Percentiles rank a stretch among this genome's conserved stretches.
These are phyloP conservation scores for Eremobia ochroleuca DNA, from an alignment of 2,888 invertebrate species.

Conservation along the genomic window DNA sequence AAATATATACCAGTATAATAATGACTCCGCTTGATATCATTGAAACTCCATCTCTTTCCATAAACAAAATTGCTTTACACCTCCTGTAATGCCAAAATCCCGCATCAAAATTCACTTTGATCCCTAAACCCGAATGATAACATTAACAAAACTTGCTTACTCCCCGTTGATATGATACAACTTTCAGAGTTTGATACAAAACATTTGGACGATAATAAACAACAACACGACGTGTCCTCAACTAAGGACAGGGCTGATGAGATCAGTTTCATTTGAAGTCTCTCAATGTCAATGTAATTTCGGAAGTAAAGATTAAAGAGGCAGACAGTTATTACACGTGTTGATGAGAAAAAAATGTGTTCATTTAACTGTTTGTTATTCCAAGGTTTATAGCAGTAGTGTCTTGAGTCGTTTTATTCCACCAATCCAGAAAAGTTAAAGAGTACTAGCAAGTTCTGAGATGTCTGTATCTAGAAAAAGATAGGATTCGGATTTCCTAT, in stretches of 20 bases:
- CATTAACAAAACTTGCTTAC: slow-evolving; percentile 25
- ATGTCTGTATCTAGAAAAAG: neutral
- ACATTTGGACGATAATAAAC: slow-evolving; percentile 50
- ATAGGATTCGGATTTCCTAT: neutral
- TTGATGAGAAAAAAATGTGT: slow-evolving; percentile 26
- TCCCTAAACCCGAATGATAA: slow-evolving; percentile 19
- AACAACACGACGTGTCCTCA: slow-evolving; percentile 31
- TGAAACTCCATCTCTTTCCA: neutral
- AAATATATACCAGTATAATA: neutral
- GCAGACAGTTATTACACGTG: slow-evolving; percentile 19
- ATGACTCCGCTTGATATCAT: neutral
- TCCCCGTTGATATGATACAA: slow-evolving; percentile 26
- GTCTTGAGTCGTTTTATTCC: neutral
- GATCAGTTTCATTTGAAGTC: slow-evolving; percentile 23
- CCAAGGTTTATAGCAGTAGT: slow-evolving; percentile 4
- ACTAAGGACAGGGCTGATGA: slow-evolving; percentile 27
- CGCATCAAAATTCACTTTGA: slow-evolving; percentile 55
- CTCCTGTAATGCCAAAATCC: neutral
- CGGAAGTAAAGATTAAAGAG: slow-evolving; percentile 38
- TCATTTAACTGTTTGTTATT: slow-evolving; percentile 37
- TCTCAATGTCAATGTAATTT: slow-evolving; percentile 51
- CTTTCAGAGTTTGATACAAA: slow-evolving; percentile 27
- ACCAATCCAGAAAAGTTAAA: neutral
- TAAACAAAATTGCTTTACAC: neutral
- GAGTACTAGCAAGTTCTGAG: neutral